Evolutionary conservation across 2,113 vertebrate species (phyloP), one percentile per base, ranked within the genome.

Genomic region (Oncorhynchus gorbuscha): DNA sequence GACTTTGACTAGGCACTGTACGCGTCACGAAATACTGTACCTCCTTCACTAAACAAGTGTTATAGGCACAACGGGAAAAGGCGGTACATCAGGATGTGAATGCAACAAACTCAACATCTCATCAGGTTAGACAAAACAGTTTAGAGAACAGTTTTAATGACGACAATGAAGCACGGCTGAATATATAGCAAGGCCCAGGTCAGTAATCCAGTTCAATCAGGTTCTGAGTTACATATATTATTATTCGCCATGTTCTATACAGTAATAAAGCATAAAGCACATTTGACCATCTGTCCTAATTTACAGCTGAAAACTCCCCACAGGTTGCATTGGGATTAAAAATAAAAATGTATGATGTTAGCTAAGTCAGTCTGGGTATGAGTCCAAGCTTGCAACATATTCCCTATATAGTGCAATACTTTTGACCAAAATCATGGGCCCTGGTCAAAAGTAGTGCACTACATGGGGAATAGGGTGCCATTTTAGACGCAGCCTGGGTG

Each of bases 141-240:
- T 67, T 32, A 69, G 18, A 62, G n/a, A 62, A 62, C 59, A 62
- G 59, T 62, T 62, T 62, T 62, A 62, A 62, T 62, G 20, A n/a
- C 4, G n/a, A 24, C 59, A 62, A 62, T 24, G 13, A 62, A 62
- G 59, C n/a, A 62, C 2, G n/a, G n/a, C 59, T 62, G 59, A 62
- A 22, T n/a, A 9, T n/a, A 62, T 28, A 5, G 20, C n/a, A 62
- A 24, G 59, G n/a, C 59, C 59, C 59, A 62, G 8, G 7, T 62
- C 59, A 62, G n/a, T 22, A 22, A 22, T 62, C 59, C 59, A 62
- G 59, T 62, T 22, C 7, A 62, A 62, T 22, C 59, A 62, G 59
- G 59, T 24, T n/a, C 16, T 11, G 18, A 62, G 20, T 24, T 22
- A 62, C 18, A 62, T 22, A 8, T 58, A 30, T 16, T 3, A 16